Base-by-base conservation (phyloP, 2,888 invertebrate species). In the Ypsolopha scabrella region DNA sequence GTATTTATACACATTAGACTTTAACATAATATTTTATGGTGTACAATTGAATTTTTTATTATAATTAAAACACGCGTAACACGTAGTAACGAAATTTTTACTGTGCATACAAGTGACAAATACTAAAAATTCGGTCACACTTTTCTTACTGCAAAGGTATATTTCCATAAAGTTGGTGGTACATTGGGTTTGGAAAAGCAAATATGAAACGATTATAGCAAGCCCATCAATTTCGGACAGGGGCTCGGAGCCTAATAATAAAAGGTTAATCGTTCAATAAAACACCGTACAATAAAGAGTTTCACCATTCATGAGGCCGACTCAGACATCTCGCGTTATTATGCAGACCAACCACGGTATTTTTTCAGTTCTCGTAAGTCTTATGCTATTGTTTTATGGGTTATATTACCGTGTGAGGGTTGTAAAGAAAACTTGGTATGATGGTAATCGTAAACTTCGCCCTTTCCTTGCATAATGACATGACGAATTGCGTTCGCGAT, bases 381-480 rank as follows among this genome's bases (percentile, higher is more conserved):
- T 13, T 43, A 37, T 9, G 37, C 47, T 6, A 37, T 13, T 37
- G 13, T 47, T 45, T 37, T 14, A 9, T 13, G 24, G 24, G 24
- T 24, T 4, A 24, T 24, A 24, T 24, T 24, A 24, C 24, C 24
- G 24, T 24, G 24, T 24, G 24, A 24, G 24, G 24, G 24, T 4
- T 2, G 24, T 24, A 24, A 24, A 24, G 9, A 11, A 14, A 47
- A 47, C 2, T 14, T 47, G 47, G 47, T 36, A 13, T 13, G 43
- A 37, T 36, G 9, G 47, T 81, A 77, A 76, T 80, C 85, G 81
- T 86, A 83, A 86, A 85, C 77, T 80, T 79, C 74, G 83, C 81
- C 82, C 81, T 85, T 83, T 80, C 78, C 81, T 75, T 85, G 85
- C 83, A 85, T 85, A 86, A 85, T 86, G 80, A 83, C 79, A 83